Conservation (phyloP, 1,140 invertebrate genomes). For the Lanistes nyassanus region DNA sequence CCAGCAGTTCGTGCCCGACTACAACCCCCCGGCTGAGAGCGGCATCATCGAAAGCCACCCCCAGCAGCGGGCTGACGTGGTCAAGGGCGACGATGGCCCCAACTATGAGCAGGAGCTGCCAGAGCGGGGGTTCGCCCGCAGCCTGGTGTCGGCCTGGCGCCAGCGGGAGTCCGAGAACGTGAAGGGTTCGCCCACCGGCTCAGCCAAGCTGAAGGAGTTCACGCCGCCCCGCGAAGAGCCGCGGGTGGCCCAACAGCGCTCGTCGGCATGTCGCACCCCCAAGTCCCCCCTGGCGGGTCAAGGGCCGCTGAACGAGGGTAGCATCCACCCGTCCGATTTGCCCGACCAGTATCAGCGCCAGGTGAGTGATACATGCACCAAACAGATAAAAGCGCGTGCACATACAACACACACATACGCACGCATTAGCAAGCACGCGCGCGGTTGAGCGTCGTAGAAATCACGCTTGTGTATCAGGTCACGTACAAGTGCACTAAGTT, state of each 20-base stretch:
- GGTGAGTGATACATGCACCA: constrained; percentile 1
- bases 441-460: not conserved
- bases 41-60: constrained; percentile 58
- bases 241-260: constrained; percentile 26
- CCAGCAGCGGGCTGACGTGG: constrained; percentile 40
- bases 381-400: too few species aligned
- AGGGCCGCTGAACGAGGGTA: constrained; percentile 38
- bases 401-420: not conserved
- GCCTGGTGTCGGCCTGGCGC: constrained; percentile 56
- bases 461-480: too few species aligned
- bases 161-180: constrained; percentile 50
- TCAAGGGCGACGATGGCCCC: constrained; percentile 35
- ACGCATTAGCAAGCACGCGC: not conserved
- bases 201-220: constrained; percentile 54
- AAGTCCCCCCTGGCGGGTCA: constrained; percentile 44
- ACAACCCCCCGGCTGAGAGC: constrained; percentile 48
- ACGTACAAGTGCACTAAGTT: too few species aligned
- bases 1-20: constrained; percentile 41
- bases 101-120: constrained; percentile 51
- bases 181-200: constrained; percentile 37
- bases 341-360: constrained; percentile 59
- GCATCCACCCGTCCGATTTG: constrained; percentile 51
- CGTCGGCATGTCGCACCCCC: constrained; percentile 26
- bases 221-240: constrained; percentile 56
- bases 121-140: constrained; percentile 57